Evolutionary conservation across 2,888 invertebrate species (phyloP).

Genomic region (Sepioteuthis lessoniana): DNA sequence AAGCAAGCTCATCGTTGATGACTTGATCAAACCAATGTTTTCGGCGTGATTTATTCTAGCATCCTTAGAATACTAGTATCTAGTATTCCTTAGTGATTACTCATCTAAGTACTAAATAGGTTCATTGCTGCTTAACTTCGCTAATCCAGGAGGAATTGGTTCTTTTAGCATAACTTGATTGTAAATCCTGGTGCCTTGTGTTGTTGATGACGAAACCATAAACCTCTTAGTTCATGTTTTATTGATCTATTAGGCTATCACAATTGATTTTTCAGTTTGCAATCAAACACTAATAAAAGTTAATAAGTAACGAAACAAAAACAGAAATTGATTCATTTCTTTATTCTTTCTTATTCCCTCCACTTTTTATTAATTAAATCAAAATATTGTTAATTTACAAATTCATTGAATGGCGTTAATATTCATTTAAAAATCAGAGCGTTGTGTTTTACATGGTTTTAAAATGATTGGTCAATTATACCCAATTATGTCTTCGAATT

Average conservation of each 20-base stretch:
- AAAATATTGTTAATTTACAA: neutral
- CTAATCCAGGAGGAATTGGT: too few species aligned
- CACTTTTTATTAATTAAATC: neutral
- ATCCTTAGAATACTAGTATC: too few species aligned
- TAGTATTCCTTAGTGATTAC: too few species aligned
- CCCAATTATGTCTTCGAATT: conserved; percentile 7
- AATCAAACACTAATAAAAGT: neutral
- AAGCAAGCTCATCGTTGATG: too few species aligned
- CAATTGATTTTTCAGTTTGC: neutral
- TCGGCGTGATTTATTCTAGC: too few species aligned
- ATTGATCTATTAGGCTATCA: neutral
- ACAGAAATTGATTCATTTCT: neutral
- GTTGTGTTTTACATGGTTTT: neutral
- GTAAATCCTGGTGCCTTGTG: too few species aligned
- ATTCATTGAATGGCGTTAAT: neutral
- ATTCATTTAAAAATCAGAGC: neutral
- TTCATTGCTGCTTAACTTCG: too few species aligned
- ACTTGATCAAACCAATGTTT: too few species aligned
- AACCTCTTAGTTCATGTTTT: too few species aligned
- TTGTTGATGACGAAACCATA: too few species aligned
- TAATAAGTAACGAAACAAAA: neutral
- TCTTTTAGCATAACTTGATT: too few species aligned
- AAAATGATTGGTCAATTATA: neutral
- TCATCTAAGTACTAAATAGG: too few species aligned
- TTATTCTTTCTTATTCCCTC: neutral